Base-by-base conservation (phyloP, 2,797 vertebrate species). In the Gymnoscopelus microlampas region DNA sequence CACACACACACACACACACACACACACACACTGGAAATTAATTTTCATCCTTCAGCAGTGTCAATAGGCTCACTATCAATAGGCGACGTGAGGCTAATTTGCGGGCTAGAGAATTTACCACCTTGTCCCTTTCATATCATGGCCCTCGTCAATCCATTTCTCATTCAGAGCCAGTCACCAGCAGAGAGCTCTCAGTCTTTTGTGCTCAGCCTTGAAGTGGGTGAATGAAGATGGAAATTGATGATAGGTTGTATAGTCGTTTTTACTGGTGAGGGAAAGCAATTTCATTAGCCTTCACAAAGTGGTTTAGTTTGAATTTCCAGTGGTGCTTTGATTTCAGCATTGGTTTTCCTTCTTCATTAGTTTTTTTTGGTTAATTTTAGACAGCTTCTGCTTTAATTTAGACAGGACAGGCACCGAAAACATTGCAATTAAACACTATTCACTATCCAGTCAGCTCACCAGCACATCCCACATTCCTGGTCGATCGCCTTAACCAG, bases 41-140 rank as follows among this genome's bases (percentile, higher is more conserved):
- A 93, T 95, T 93, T 89, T 61, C 75, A 87, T 80, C 69, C 80
- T 90, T 70, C 92, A 88, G 89, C 86, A 88, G 79, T 91, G 78
- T 92, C 72, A 15, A 81, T 44, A 44, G 39, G 39, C 39, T 44
- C 77, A 85, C 87, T 88, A 84, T 93, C 87, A 92, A 86, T 83
- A 83, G 82, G 76, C 78, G 85, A 87, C 82, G 78, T 69, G 1
- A 74, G 74, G 88, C 79, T 92, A 89, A 92, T 92, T 92, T 85
- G 89, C 85, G 88, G 80, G 76, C 73, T 86, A 66, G 74, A 80
- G 77, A 77, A 69, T 69, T 85, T 68, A 66, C 48, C 81, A 65
- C 60, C 76, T 82, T 85, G 32, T 35, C 32, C 78, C 68, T 71
- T 90, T 89, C 62, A 74, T 57, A 78, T 87, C 77, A 7, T 66